Evolutionary conservation across 1,140 invertebrate species (phyloP), one percentile per base, ranked within the genome.

Genomic region (Episyrphus balteatus): DNA sequence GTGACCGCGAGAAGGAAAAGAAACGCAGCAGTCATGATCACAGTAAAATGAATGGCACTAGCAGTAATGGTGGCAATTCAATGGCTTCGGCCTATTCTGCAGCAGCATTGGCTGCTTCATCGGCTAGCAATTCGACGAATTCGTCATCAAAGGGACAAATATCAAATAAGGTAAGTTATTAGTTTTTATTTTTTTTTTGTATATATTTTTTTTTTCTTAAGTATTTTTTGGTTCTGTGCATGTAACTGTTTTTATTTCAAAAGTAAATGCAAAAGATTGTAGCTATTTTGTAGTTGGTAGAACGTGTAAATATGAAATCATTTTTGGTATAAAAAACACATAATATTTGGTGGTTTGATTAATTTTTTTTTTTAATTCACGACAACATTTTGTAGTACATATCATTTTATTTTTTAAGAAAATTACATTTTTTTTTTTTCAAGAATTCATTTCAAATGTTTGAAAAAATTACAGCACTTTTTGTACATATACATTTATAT

Each of bases 1-100:
- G 65, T 54, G 55, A 65, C 61, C 51, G 65, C 57, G 62, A 71
- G 56, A 63, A 59, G 53, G 49, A 56, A 9, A 68, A 64, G 49
- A 59, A 59, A 50, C 61, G 56, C 51, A 66, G 59, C 48, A 56
- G 55, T 51, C 59, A 57, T 57, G 62, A 69, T 57, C 56, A 52
- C 48, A 43, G 39, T 39, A 33, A 39, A 47, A 11, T 52, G 8
- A 55, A 52, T 15, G 50, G 47, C 32, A 51, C 54, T 44, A 49
- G 53, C 17, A 49, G 32, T 40, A 40, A 14, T 44, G 31, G 56
- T 26, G 47, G 53, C n/a, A 53, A 47, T 15, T 44, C 33, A 57
- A 66, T 50, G 42, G 55, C 30, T 55, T 63, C 46, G 13, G 52
- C 12, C 53, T 63, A 12, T 18, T 21, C 44, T 30, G 21, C 34